These are phyloP conservation scores for Lacanobia oleracea DNA, from an alignment of 2,888 invertebrate species.

Conservation along the genomic window DNA sequence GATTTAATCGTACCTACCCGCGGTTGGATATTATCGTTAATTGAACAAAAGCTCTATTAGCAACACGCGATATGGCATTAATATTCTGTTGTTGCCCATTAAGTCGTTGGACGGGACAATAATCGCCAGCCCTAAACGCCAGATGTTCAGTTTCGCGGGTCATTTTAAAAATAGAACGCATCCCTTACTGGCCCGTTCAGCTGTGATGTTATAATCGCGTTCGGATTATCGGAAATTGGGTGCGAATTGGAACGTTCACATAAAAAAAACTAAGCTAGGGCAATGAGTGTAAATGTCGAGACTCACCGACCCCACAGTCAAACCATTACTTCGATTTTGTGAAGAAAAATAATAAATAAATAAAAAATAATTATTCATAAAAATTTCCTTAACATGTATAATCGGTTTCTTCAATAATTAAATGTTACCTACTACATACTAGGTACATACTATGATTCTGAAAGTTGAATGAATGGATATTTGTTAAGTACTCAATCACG, in stretches of 20 bases:
- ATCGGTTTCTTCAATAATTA: too few relatives aligned
- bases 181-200: constrained; percentile 22
- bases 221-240: constrained; percentile 47
- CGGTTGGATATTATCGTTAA: constrained; percentile 32
- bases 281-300: too few relatives aligned
- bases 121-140: constrained; percentile 49
- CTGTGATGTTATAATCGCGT: constrained; percentile 36
- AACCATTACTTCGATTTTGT: too few relatives aligned
- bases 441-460: too few relatives aligned
- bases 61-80: constrained; percentile 38
- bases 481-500: too few relatives aligned
- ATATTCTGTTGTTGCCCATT: constrained; percentile 26
- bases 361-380: background rate
- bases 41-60: constrained; percentile 48
- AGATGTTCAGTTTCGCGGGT: constrained; percentile 56
- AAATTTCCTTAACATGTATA: background rate
- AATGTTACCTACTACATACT: too few relatives aligned
- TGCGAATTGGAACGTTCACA: constrained; percentile 1
- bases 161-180: constrained; percentile 58
- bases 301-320: too few relatives aligned
- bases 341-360: too few relatives aligned
- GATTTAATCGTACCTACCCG: constrained; percentile 9
- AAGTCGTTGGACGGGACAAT: constrained; percentile 33
- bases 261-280: background rate
- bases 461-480: too few relatives aligned